Evolutionary conservation across 2,797 vertebrate genomes (phyloP), one percentile per base, ranked within the genome.

Genomic region (Bovichtus variegatus): DNA sequence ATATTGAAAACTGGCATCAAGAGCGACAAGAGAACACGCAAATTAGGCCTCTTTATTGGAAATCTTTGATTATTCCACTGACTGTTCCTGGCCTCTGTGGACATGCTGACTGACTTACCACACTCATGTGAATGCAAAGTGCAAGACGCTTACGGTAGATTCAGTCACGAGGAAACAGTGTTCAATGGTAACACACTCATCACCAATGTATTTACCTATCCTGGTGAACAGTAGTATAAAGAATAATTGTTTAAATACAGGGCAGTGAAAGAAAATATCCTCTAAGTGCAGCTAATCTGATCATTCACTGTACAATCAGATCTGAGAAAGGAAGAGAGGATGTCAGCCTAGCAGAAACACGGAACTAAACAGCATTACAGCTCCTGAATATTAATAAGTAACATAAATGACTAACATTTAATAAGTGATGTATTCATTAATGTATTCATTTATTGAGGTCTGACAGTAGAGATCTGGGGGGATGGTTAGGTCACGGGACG

Each of bases 101-200:
- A 64, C 27, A n/a, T 19, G 46, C 53, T 53, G 73, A 62, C 53
- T 50, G 73, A 62, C 23, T 16, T 0, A 36, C 16, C 6, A 2
- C 1, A 25, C 40, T 54, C 29, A 47, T 53, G 69, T 86, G 71
- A 78, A 73, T 36, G 43, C 49, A 78, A 71, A 68, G 54, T 29
- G 46, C 19, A 74, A 74, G 58, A 75, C 78, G 62, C 50, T 85
- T 76, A 83, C 57, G 78, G 80, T 81, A 80, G 85, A 85, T 85
- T 49, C 77, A 87, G 67, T 77, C 69, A 82, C 84, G 70, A 88
- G 74, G 53, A 76, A 73, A 44, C 25, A 53, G 9, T 15, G n/a
- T 31, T 61, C 9, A 21, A 7, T 31, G 5, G 18, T 46, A 57
- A 41, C n/a, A 46, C n/a, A 29, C 36, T n/a, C 19, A 36, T 38